Evolutionary conservation across 1,140 invertebrate species (phyloP), one percentile per base, ranked within the genome.

Genomic region (Halyomorpha halys): DNA sequence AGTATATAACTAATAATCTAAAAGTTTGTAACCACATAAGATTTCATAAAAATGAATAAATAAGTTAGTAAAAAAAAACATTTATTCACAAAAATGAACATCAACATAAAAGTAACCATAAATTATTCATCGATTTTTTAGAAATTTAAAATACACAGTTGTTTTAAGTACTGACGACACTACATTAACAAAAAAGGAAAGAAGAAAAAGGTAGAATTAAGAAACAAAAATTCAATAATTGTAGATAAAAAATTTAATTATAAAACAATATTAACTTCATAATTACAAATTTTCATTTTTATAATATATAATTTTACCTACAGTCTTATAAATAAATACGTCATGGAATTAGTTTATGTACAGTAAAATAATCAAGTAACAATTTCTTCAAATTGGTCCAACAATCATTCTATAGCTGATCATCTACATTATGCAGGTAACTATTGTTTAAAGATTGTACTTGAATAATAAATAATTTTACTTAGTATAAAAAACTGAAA

Each of bases 401-500:
- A 23, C 15, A 23, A 16, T 56, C 53, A 18, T 49, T 21, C 47
- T 19, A 19, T 49, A 49, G 53, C 53, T 56, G 53, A 56, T 56
- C 34, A 39, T 39, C 23, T 56, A 56, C 18, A 25, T 44, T 60
- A 60, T 14, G 16, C 44, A 44, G 59, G 59, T 60, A 60, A 60
- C 59, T 60, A 60, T 44, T 60, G 59, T 60, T 60, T 44, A 44
- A 21, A 21, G n/a, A 18, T 60, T 60, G 59, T 60, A 60, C 59
- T 60, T 60, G 30, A 59, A 27, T 21, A 60, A 60, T 60, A 60
- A 60, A 60, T 60, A 60, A 60, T 23, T 60, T 39, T 18, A 21
- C 27, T 39, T 18, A 60, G n/a, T 34, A 39, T 15, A 60, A 44
- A n/a, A 44, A 39, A 60, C 34, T 21, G 19, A 27, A 53, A 23